Evolutionary conservation across 2,888 invertebrate genomes (phyloP), one percentile per base, ranked within the genome.

Genomic region (Octodonta nipae): DNA sequence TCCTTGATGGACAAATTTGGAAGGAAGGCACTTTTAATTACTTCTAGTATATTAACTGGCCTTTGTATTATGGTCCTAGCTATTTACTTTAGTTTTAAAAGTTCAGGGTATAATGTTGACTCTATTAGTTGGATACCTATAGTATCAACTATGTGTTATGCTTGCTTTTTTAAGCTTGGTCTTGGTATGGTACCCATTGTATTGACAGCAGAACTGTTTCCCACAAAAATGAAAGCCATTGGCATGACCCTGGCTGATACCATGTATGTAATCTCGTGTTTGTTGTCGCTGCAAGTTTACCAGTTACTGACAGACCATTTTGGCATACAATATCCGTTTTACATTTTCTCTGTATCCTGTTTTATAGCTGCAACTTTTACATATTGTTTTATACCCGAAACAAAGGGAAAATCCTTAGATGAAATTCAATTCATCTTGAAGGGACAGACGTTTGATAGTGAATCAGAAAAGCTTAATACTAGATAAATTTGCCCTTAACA

Each of bases 191-290:
- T 61, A 10, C 61, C 61, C 1, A 60, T 60, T 15, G 56, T 61
- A 3, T 46, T 60, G 37, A 60, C 60, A 1, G 60, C 57, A 0
- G 61, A 61, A 40, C 36, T 61, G n/a, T 61, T 62, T 37, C 60
- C 61, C 1, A 54, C 60, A 3, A 57, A 54, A 39, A 52, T 62
- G 7, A 62, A 62, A 45, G 61, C 60, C 3, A 53, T 57, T 41
- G 62, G 60, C 5, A 60, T 61, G 59, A 59, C 62, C 0, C 30
- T 58, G 11, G 54, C 60, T 3, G 61, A 62, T 37, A 51, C 51
- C 3, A 50, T 55, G 42, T 62, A 58, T 33, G 49, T 60, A 4
- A 39, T 56, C 10, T 56, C 57, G 32, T 54, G 54, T 0, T 37
- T 58, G 3, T 35, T 59, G 4, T 56, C 58, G 2, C 45, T 61